Conservation (phyloP, 2,797 vertebrate genomes). For the Alcedo quadribrachys region DNA sequence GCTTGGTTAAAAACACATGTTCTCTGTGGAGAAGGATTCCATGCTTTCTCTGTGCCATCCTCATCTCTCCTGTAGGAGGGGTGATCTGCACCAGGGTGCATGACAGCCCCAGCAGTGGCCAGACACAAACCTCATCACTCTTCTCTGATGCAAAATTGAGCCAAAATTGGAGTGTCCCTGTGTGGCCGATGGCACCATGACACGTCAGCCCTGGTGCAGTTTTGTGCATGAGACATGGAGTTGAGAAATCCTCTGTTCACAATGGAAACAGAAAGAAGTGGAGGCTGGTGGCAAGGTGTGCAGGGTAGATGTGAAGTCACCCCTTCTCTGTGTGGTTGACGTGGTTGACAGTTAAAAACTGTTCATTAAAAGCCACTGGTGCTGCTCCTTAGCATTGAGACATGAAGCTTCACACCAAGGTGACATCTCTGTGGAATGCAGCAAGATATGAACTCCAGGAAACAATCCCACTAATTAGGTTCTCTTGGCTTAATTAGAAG, state of each 20-base stretch:
- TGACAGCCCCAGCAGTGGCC: rapidly evolving
- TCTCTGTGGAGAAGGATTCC: neutral
- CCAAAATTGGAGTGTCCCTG: rapidly evolving
- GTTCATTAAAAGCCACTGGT: neutral
- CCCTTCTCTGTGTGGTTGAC: neutral
- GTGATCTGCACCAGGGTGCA: neutral
- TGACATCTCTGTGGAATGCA: neutral
- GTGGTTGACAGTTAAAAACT: neutral
- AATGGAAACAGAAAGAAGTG: neutral
- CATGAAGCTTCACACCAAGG: neutral
- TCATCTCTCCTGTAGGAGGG: neutral
- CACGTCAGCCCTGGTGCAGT: rapidly evolving
- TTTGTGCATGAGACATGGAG: rapidly evolving
- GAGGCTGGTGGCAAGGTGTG: too few species aligned
- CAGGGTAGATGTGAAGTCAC: rapidly evolving
- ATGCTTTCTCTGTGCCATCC: neutral
- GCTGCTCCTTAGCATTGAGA: neutral
- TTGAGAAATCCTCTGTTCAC: neutral
- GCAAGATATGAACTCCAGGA: slow-evolving; percentile 39
- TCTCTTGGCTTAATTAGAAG: slow-evolving; percentile 55
- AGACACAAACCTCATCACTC: neutral
- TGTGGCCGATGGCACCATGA: rapidly evolving
- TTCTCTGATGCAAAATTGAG: neutral
- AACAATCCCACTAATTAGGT: slow-evolving; percentile 52
- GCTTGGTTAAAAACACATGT: rapidly evolving